A percentile compares a stretch with the other conserved stretches of the same genome.
Evolutionary conservation across 1,140 invertebrate species (phyloP).

Genomic region (Papilio xuthus): DNA sequence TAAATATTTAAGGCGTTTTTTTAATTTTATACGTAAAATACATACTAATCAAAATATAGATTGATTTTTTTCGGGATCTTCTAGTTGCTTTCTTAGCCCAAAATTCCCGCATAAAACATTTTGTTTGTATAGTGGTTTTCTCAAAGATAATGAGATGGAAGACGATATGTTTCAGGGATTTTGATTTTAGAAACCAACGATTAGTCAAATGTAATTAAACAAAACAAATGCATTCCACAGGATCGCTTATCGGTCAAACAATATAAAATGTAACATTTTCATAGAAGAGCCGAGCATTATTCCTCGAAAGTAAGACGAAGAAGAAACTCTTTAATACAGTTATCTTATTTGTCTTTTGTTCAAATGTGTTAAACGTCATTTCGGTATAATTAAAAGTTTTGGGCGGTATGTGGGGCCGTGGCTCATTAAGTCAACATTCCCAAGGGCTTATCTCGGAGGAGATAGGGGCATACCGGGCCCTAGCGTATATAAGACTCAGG

Average conservation of each 20-base stretch:
- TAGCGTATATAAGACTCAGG: conserved; percentile 66
- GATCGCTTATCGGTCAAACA: conserved; percentile 34
- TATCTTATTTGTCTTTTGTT: conserved; percentile 43
- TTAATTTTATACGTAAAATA: too few relatives aligned
- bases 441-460: conserved; percentile 66
- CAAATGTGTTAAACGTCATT: conserved; percentile 42
- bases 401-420: conserved; percentile 61
- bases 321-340: conserved; percentile 18
- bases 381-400: conserved; percentile 59
- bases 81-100: too few relatives aligned
- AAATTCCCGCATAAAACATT: too few relatives aligned
- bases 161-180: too few relatives aligned
- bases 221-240: conserved; percentile 16
- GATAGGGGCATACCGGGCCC: conserved; percentile 62
- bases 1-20: not conserved
- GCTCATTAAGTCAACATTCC: conserved; percentile 79
- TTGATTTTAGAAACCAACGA: too few relatives aligned
- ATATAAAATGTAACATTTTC: conserved; percentile 27
- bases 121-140: too few relatives aligned
- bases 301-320: conserved; percentile 18
- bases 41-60: too few relatives aligned
- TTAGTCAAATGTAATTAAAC: not conserved
- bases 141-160: too few relatives aligned
- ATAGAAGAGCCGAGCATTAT: conserved; percentile 8
- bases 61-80: too few relatives aligned